These are phyloP conservation scores for Leptopterna dolabrata DNA, from an alignment of 2,888 invertebrate species.

Conservation along the genomic window DNA sequence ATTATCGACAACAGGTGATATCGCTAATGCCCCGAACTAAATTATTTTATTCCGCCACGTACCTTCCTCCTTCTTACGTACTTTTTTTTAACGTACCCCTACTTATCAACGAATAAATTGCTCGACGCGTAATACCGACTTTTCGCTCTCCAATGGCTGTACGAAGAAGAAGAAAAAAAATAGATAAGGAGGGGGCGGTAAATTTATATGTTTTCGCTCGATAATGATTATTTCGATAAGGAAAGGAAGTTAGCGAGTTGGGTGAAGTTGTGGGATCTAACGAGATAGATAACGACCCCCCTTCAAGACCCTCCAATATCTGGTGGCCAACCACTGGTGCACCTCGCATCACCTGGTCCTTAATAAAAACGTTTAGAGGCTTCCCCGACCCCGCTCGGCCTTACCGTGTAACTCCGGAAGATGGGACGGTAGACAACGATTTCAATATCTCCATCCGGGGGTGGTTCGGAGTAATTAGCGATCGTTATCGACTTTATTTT, in stretches of 20 bases:
- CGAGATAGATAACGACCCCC: not conserved
- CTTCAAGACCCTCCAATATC: not conserved
- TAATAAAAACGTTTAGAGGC: not conserved
- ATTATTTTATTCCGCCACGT: not conserved
- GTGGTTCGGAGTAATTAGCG: not conserved
- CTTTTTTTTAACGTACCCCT: no score
- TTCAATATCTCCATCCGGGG: not conserved
- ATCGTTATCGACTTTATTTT: not conserved
- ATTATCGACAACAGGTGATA: not conserved
- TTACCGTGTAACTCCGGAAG: not conserved
- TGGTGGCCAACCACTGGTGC: not conserved
- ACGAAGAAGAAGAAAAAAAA: not conserved
- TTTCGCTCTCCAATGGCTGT: not conserved
- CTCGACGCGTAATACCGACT: not conserved
- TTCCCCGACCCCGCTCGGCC: not conserved
- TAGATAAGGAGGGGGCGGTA: not conserved
- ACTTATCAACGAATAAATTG: not conserved
- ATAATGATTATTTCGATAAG: constrained; percentile 1
- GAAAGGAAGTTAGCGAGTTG: not conserved
- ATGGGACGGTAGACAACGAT: not conserved
- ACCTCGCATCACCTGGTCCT: not conserved
- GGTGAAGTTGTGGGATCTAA: not conserved
- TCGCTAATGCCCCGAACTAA: not conserved
- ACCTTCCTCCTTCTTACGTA: no score
- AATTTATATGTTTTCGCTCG: not conserved